A percentile compares a stretch with the other conserved stretches of the same genome.
phyloP scores from a whole-genome alignment of 2,888 invertebrate species.

The Melanargia galathea region DNA sequence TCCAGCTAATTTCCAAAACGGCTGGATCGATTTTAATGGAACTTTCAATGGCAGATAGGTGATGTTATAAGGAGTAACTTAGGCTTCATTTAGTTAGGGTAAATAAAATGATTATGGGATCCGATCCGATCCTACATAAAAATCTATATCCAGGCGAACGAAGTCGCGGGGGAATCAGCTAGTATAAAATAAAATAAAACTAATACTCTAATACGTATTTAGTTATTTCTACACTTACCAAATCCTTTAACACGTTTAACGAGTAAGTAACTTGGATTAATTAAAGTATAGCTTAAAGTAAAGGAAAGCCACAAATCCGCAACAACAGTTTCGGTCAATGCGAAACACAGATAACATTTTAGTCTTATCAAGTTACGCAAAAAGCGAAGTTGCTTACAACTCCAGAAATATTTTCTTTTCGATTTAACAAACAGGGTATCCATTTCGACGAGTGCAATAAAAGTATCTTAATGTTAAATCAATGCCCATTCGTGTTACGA shows the following conservation, averaged over 20 bases:
- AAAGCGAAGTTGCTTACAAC: slow-evolving; percentile 31
- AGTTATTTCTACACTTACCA: neutral
- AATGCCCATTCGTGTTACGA: neutral
- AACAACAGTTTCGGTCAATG: slow-evolving; percentile 31
- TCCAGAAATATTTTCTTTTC: slow-evolving; percentile 34
- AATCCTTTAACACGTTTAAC: neutral
- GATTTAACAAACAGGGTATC: slow-evolving; percentile 24
- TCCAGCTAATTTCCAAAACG: too few relatives aligned
- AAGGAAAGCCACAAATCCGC: slow-evolving; percentile 26
- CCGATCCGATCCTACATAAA: too few relatives aligned
- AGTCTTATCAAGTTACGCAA: slow-evolving; percentile 34
- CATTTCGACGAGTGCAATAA: slow-evolving; percentile 5
- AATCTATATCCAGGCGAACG: too few relatives aligned
- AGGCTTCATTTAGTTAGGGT: too few relatives aligned
- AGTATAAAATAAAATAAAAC: too few relatives aligned
- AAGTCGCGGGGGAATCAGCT: too few relatives aligned
- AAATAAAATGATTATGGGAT: too few relatives aligned
- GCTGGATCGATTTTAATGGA: too few relatives aligned
- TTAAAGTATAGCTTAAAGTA: slow-evolving; percentile 23
- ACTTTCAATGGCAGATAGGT: too few relatives aligned
- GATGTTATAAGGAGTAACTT: too few relatives aligned
- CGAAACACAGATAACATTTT: slow-evolving; percentile 30
- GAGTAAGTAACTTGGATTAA: slow-evolving; percentile 18
- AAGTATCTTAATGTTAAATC: slow-evolving; percentile 5
- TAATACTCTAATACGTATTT: neutral